phyloP scores from a whole-genome alignment of 2,888 invertebrate genomes.

The Agriopis aurantiaria region DNA sequence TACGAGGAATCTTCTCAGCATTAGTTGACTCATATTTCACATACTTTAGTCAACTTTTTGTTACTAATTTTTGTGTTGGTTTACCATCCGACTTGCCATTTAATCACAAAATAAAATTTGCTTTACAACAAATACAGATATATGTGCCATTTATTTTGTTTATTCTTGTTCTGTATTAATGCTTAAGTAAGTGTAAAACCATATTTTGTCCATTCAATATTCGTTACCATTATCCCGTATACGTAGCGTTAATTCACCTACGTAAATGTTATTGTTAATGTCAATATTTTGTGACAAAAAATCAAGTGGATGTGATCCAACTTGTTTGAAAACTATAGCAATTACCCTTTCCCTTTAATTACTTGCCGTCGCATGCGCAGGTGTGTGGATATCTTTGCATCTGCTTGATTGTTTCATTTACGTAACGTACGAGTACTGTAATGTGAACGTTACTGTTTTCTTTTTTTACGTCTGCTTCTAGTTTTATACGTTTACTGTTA shows the following conservation, averaged over 20 bases:
- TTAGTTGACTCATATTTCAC: conserved; percentile 3
- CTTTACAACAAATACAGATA: conserved; percentile 17
- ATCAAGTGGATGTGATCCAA: neutral
- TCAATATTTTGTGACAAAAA: conserved; percentile 10
- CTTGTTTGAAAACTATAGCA: conserved; percentile 4
- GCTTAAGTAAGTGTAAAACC: neutral
- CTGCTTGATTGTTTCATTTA: conserved; percentile 31
- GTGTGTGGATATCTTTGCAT: conserved; percentile 32
- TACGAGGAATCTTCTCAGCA: neutral
- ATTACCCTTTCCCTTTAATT: conserved; percentile 25
- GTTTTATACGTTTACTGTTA: conserved; percentile 23
- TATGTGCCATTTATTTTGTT: conserved; percentile 1
- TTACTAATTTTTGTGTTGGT: neutral
- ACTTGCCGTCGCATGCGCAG: conserved; percentile 22
- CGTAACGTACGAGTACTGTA: conserved; percentile 26
- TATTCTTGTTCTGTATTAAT: neutral
- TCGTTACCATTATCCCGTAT: neutral
- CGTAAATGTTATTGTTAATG: neutral
- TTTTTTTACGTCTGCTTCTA: conserved; percentile 24
- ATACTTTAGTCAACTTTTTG: neutral
- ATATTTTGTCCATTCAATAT: neutral
- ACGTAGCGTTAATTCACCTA: neutral
- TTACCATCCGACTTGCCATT: neutral
- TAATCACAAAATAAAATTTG: conserved; percentile 2
- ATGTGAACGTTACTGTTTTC: conserved; percentile 22